Base-by-base conservation (phyloP, 2,888 invertebrate genomes). In the Marasmarcha lunaedactyla region DNA sequence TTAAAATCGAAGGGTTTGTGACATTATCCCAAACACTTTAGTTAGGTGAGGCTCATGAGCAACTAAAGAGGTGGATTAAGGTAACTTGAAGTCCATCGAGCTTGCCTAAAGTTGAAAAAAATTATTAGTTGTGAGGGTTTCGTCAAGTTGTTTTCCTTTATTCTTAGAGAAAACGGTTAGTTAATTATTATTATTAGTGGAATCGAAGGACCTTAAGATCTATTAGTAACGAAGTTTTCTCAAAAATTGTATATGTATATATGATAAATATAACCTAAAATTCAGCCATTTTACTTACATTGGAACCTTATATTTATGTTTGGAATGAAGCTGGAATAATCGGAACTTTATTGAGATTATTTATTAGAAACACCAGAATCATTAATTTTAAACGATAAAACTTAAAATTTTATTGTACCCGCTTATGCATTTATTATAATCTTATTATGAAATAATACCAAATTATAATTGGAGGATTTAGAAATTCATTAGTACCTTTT, bases 351-450 rank as follows among this genome's bases (percentile, higher is more conserved):
- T 62, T 92, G 73, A 91, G 90, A 50, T 57, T 90, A 50, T 46
- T 91, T 69, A 90, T 92, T 92, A 78, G 87, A 89, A 14, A 87
- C 77, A 11, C 87, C 90, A 0, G 89, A 89, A 10, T 83, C 83
- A 36, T 72, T 90, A 69, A 87, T 92, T 81, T 87, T 87, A 7
- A 87, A 90, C 78, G 89, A 90, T 58, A 89, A 91, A 86, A 86
- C 91, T 73, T 91, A 91, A 84, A 92, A 93, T 71, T 87, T 88
- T 45, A 86, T 93, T 78, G 89, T 93, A 1, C 93, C 92, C 25
- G 88, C 89, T 6, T 92, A 93, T 84, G 92, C 91, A 40, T 90
- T 93, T 72, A 77, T 92, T 63, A 93, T 93, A 88, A 91, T 92
- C 88, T 92, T 92, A n/a, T 76, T 91, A 90, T 79, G 87, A 90